These are phyloP conservation scores for Ophioderma brevispina DNA, from an alignment of 35 echinoderm and acorn worm species.

Conservation along the genomic window DNA sequence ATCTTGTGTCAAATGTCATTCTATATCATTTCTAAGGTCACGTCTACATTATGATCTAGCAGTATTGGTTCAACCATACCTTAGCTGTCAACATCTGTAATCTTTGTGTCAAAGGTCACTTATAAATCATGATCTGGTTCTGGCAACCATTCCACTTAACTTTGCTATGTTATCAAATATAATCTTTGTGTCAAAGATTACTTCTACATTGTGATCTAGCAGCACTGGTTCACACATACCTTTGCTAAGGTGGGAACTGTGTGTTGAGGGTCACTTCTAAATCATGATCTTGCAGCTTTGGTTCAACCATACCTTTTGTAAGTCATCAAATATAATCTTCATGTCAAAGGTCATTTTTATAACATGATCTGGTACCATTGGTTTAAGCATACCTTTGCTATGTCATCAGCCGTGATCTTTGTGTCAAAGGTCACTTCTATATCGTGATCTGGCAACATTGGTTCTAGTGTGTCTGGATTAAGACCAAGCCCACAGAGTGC, in stretches of 20 bases:
- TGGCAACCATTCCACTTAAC: too few species aligned
- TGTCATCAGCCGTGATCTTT: conserved; percentile 74
- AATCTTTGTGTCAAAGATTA: conserved; percentile 87
- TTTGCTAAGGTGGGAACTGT: too few species aligned
- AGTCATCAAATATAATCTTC: conserved; percentile 72
- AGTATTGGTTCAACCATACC: too few species aligned
- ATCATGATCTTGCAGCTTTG: too few species aligned
- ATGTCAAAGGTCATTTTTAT: conserved; percentile 83
- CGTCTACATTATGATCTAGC: too few species aligned
- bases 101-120: too few species aligned
- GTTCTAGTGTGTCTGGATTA: conserved; percentile 57
- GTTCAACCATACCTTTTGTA: conserved; percentile 59
- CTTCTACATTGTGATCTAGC: conserved; percentile 92
- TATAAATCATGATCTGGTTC: too few species aligned
- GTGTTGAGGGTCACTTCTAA: too few species aligned
- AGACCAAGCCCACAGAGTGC: conserved; percentile 89
- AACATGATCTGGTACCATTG: too few species aligned
- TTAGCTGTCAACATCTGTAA: too few species aligned
- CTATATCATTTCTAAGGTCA: too few species aligned
- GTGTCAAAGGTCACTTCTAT: conserved; percentile 93
- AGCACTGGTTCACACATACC: conserved; percentile 36
- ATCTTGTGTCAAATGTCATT: too few species aligned
- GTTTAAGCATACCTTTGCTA: conserved; percentile 62
- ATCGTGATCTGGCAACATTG: conserved; percentile 89
- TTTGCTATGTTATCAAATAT: conserved; percentile 70